Evolutionary conservation across 2,797 vertebrate genomes (phyloP), one percentile per base, ranked within the genome.

Genomic region (Geotrypetes seraphini): DNA sequence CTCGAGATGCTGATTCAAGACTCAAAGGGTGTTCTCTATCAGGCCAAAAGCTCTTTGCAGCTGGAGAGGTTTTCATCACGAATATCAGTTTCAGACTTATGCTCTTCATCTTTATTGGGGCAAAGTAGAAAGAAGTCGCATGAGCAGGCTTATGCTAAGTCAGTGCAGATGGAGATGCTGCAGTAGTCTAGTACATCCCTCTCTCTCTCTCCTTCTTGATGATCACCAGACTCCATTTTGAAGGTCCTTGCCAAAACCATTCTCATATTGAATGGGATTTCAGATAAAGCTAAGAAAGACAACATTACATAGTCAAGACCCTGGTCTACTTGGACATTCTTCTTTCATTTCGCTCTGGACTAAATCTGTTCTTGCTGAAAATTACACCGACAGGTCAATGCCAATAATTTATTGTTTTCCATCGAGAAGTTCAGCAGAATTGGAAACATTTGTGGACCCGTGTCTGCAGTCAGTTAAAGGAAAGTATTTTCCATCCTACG

Each of bases 361-460:
- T 69, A n/a, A n/a, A n/a, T n/a, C n/a, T n/a, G n/a, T 52, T 22
- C 28, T 44, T 73, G 54, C 46, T 67, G 61, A 72, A 71, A 72
- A 69, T 63, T 71, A 44, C 66, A 60, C 58, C 71, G 71, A 73
- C 63, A 71, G 52, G 59, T 28, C 27, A 43, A 50, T 60, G 54
- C 47, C 16, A 22, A 30, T 64, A 73, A 77, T 72, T 70, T 77
- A 78, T 59, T 63, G 69, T 60, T 77, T 75, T 65, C 64, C 64
- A 75, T 75, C 63, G 75, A 68, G 74, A 75, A 64, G 63, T 75
- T 73, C 68, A 44, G 45, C 47, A 64, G 62, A 77, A 79, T 79
- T 73, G 69, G 66, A 79, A 76, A 73, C 73, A 76, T 43, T 81
- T 78, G 60, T 63, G 69, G 70, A 57, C 56, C 64, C 54, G 47